Evolutionary conservation across 1,140 invertebrate genomes (phyloP).

Genomic region (Drosophila willistoni): DNA sequence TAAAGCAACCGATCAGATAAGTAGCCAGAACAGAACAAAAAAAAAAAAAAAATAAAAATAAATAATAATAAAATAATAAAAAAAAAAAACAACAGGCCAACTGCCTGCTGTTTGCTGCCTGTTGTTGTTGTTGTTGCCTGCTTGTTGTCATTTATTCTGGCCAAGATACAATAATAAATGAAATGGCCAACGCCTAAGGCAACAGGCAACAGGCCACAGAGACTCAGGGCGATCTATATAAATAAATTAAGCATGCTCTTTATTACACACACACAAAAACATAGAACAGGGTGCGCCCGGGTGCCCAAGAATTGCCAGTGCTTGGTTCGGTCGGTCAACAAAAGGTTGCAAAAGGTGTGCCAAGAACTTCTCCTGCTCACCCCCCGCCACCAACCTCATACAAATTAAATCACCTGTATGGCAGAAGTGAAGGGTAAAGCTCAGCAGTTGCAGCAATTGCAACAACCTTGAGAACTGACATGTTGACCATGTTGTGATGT

Average conservation of each 20-base stretch:
- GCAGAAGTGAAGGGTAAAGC: conserved; percentile 69
- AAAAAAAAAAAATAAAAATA: background rate
- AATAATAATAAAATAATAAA: background rate
- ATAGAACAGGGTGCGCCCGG: conserved; percentile 50
- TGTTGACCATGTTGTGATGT: conserved; percentile 52
- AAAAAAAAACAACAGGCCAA: background rate
- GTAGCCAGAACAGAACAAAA: conserved; percentile 15
- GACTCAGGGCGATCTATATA: conserved; percentile 71
- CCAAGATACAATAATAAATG: conserved; percentile 62
- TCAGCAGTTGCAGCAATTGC: conserved; percentile 69
- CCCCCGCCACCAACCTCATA: background rate
- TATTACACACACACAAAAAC: background rate
- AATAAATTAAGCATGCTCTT: conserved; percentile 70
- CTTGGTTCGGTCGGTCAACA: conserved; percentile 21
- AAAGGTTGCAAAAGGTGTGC: conserved; percentile 50
- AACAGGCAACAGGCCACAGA: conserved; percentile 24
- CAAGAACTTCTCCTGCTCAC: background rate
- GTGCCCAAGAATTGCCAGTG: conserved; percentile 37
- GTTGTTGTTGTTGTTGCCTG: background rate
- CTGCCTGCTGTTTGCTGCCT: conserved; percentile 41
- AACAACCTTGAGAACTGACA: conserved; percentile 69
- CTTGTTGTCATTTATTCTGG: conserved; percentile 20
- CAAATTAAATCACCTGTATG: background rate
- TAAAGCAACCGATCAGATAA: conserved; percentile 78
- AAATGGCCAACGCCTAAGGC: conserved; percentile 76